These are phyloP conservation scores for Acanthosepion esculentum DNA, from an alignment of 2,888 invertebrate genomes.

Conservation along the genomic window DNA sequence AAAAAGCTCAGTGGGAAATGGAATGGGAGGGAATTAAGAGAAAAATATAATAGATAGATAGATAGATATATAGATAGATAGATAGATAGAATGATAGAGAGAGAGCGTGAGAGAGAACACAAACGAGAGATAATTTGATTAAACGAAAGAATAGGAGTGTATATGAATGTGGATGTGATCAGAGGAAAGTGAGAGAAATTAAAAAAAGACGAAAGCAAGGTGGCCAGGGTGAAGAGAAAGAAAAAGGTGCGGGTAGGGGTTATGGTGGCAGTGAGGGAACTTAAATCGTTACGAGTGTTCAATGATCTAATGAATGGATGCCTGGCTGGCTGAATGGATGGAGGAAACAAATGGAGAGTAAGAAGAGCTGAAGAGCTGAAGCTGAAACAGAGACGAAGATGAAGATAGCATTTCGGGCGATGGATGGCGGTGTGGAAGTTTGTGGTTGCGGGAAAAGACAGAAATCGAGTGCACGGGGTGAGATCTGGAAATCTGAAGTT, in stretches of 20 bases:
- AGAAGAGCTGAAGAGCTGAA: neutral
- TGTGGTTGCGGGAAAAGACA: neutral
- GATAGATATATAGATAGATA: neutral
- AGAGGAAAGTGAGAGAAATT: too few relatives aligned
- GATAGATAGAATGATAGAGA: neutral
- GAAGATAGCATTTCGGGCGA: neutral
- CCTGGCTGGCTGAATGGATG: neutral
- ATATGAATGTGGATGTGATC: too few relatives aligned
- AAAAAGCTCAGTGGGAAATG: too few relatives aligned
- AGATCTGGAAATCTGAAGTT: too few relatives aligned
- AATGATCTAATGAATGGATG: neutral
- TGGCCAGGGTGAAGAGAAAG: too few relatives aligned
- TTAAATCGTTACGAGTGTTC: neutral
- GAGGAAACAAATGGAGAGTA: neutral
- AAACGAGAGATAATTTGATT: neutral
- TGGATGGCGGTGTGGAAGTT: too few relatives aligned
- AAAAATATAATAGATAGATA: neutral
- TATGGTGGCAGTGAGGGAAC: neutral
- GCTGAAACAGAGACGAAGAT: neutral
- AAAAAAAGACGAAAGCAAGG: too few relatives aligned
- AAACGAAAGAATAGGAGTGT: neutral
- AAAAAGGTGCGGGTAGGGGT: too few relatives aligned
- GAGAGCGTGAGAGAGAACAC: neutral
- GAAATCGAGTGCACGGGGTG: neutral
- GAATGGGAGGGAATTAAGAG: too few relatives aligned